Evolutionary conservation across 1,140 invertebrate genomes (phyloP).

Genomic region (Megalonaias nervosa): DNA sequence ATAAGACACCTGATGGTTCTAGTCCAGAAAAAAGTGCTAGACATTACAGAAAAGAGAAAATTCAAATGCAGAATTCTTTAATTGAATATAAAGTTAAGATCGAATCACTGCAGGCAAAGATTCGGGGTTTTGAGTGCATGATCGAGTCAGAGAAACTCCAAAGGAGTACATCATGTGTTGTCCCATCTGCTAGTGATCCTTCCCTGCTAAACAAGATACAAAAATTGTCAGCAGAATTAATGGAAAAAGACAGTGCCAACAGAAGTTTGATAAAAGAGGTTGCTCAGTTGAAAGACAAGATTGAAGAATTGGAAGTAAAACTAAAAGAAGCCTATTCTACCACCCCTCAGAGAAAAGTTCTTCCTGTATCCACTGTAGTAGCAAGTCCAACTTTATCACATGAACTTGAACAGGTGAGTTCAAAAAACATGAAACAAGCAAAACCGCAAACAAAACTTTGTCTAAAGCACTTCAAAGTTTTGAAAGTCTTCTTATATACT

Average conservation of each 20-base stretch:
- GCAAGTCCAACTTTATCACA: too few species aligned
- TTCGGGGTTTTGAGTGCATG: conserved; percentile 10
- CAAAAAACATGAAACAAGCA: too few species aligned
- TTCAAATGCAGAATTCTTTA: conserved; percentile 22
- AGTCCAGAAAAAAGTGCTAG: conserved; percentile 21
- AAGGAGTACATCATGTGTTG: not conserved
- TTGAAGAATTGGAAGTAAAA: conserved; percentile 8
- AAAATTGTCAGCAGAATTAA: conserved; percentile 5
- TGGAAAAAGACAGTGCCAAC: conserved; percentile 20
- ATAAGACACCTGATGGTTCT: not conserved
- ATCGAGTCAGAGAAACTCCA: conserved; percentile 5
- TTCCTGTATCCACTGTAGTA: too few species aligned
- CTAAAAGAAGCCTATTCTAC: conserved; percentile 7
- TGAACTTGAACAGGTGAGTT: too few species aligned
- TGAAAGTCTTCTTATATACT: too few species aligned
- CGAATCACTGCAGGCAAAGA: conserved; percentile 8
- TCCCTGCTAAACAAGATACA: conserved; percentile 15
- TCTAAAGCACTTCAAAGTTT: too few species aligned
- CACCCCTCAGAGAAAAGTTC: too few species aligned
- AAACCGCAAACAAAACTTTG: too few species aligned
- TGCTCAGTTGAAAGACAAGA: conserved; percentile 5
- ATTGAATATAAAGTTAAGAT: conserved; percentile 21
- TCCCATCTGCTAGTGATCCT: not conserved
- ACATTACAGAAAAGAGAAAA: conserved; percentile 27
- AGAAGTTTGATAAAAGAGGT: conserved; percentile 17